phyloP scores from a whole-genome alignment of 2,113 vertebrate species.

The Corythoichthys haematopterus region DNA sequence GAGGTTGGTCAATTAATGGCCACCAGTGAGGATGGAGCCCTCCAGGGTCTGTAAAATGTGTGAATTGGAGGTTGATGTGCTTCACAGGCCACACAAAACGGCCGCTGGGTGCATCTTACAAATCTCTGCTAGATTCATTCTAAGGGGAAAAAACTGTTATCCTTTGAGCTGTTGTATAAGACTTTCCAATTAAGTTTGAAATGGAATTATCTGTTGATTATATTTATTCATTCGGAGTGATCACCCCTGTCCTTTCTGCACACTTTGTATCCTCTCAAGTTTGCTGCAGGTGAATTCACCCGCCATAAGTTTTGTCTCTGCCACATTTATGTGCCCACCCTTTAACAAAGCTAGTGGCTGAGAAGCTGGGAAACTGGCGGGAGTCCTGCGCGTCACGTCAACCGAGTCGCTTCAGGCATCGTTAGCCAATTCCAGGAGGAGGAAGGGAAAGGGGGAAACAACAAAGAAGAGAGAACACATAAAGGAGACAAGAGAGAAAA shows the following conservation, averaged over 20 bases:
- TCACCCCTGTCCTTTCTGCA: slow-evolving; percentile 11
- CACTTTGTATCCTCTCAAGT: slow-evolving; percentile 18
- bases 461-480: slow-evolving; percentile 9
- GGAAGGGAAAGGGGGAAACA: not conserved
- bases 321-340: slow-evolving; percentile 48
- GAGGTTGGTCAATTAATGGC: slow-evolving; percentile 49
- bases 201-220: slow-evolving; percentile 9
- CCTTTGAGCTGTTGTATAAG: slow-evolving; percentile 7
- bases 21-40: slow-evolving; percentile 33
- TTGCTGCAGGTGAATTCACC: slow-evolving; percentile 31
- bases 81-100: slow-evolving; percentile 42
- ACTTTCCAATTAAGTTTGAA: slow-evolving; percentile 9
- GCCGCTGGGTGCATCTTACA: slow-evolving; percentile 26
- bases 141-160: slow-evolving; percentile 2
- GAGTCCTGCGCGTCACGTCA: slow-evolving; percentile 31
- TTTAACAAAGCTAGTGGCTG: slow-evolving; percentile 46
- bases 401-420: slow-evolving; percentile 15
- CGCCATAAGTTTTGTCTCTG: slow-evolving; percentile 37
- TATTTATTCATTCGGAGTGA: slow-evolving; percentile 43
- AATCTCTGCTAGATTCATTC: slow-evolving; percentile 33
- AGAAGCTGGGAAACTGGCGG: slow-evolving; percentile 24
- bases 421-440: slow-evolving; percentile 33
- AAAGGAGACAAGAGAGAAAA: slow-evolving; percentile 13
- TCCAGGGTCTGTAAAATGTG: slow-evolving; percentile 30
- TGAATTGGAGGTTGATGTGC: slow-evolving; percentile 48